phyloP scores from a whole-genome alignment of 1,140 invertebrate genomes.

The Pseudomyrmex pallidus region DNA sequence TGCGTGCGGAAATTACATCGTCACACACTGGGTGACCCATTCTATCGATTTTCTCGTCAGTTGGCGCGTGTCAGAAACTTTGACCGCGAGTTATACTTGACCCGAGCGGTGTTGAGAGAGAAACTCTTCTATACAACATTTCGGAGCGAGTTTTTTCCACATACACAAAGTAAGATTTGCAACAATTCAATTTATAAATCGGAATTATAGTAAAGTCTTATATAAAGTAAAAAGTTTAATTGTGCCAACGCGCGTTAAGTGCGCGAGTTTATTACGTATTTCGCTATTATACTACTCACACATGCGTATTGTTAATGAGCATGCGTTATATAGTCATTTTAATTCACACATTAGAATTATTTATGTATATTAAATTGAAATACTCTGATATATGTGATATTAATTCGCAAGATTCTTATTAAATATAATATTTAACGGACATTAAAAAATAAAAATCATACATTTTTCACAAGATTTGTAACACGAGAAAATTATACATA shows the following conservation, averaged over 20 bases:
- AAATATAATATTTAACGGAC: no score
- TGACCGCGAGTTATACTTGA: slow-evolving; percentile 42
- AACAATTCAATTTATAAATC: no score
- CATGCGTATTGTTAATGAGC: not conserved
- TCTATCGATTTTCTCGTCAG: slow-evolving; percentile 52
- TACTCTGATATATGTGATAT: not conserved
- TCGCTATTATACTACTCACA: not conserved
- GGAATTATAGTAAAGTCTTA: no score
- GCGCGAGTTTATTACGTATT: not conserved
- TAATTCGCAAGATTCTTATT: not conserved
- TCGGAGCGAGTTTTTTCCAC: not conserved
- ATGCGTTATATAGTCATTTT: slow-evolving; percentile 17
- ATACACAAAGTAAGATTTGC: no score
- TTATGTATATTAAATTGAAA: slow-evolving; percentile 26
- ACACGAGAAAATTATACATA: no score
- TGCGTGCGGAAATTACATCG: slow-evolving; percentile 59
- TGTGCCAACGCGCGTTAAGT: no score
- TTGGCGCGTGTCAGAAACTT: slow-evolving; percentile 53
- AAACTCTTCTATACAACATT: slow-evolving; percentile 8
- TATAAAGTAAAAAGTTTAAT: no score
- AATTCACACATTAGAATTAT: not conserved
- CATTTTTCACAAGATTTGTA: no score
- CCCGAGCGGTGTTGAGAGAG: not conserved
- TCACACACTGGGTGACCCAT: slow-evolving; percentile 54
- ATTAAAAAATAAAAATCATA: no score